phyloP scores from a whole-genome alignment of 2,888 invertebrate species.

The Harpagoxenus sublaevis region DNA sequence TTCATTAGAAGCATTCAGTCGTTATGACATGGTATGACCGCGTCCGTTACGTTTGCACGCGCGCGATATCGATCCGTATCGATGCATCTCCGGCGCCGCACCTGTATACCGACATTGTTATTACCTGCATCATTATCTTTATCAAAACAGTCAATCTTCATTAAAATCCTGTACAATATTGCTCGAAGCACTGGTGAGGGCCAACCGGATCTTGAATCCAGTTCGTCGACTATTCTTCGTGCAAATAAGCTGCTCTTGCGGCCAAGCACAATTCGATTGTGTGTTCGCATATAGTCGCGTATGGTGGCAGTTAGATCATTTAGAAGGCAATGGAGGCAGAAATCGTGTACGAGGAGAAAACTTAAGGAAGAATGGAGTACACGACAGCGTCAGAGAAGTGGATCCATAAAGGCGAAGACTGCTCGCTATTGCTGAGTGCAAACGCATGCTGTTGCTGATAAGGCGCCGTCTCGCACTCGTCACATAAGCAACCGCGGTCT shows the following conservation, averaged over 20 bases:
- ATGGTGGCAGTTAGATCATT: conserved; percentile 26
- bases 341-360: background rate
- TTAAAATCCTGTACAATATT: conserved; percentile 67
- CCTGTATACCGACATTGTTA: conserved; percentile 54
- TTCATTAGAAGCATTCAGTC: conserved; percentile 29
- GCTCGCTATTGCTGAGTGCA: conserved; percentile 77
- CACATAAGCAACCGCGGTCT: conserved; percentile 71
- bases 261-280: conserved; percentile 52
- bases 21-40: conserved; percentile 36
- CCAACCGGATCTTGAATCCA: conserved; percentile 68
- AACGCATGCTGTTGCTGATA: conserved; percentile 81
- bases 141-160: conserved; percentile 68
- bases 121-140: conserved; percentile 63
- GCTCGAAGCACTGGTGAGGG: conserved; percentile 29
- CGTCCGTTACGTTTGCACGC: conserved; percentile 41
- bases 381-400: conserved; percentile 51
- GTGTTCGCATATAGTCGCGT: conserved; percentile 26
- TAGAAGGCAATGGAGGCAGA: background rate
- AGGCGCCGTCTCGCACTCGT: conserved; percentile 72
- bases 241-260: background rate
- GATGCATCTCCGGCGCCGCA: conserved; percentile 43
- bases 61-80: conserved; percentile 54
- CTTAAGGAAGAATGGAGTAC: conserved; percentile 31
- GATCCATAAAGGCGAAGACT: conserved; percentile 54
- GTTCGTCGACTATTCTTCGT: conserved; percentile 7